Evolutionary conservation across 2,113 vertebrate genomes (phyloP).

Genomic region (Dicentrarchus labrax): DNA sequence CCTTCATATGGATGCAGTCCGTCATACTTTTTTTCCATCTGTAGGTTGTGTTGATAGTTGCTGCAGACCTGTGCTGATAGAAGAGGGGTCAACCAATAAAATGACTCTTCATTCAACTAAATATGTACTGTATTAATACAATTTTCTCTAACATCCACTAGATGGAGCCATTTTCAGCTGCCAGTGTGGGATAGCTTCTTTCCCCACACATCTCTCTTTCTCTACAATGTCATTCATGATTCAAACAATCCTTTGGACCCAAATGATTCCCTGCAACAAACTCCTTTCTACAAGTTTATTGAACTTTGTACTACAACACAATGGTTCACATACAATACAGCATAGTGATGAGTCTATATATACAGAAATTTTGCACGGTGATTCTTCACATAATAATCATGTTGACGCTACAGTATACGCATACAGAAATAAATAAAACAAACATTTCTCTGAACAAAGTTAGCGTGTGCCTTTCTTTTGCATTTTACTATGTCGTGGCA

Average conservation of each 20-base stretch:
- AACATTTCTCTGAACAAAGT: constrained; percentile 71
- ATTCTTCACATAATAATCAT: constrained; percentile 68
- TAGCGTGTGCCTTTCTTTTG: constrained; percentile 54
- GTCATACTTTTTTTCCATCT: background rate
- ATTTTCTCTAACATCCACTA: background rate
- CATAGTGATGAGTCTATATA: constrained; percentile 75
- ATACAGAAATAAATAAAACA: constrained; percentile 78
- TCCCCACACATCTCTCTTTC: background rate
- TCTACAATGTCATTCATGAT: background rate
- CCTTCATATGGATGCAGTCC: background rate
- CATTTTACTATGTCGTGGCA: constrained; percentile 62
- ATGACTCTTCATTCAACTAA: too few relatives aligned
- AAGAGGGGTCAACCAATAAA: background rate
- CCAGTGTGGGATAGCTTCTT: background rate
- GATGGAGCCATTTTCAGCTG: constrained; percentile 8
- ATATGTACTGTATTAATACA: background rate
- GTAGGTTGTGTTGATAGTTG: background rate
- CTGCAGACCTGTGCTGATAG: background rate
- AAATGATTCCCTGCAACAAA: constrained; percentile 23
- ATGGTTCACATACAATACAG: constrained; percentile 77
- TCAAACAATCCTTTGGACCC: background rate
- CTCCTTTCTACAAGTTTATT: constrained; percentile 81
- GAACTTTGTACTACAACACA: constrained; percentile 79
- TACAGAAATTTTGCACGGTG: constrained; percentile 73
- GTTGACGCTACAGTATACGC: constrained; percentile 73